Evolutionary conservation across 2,888 invertebrate genomes (phyloP).

Genomic region (Melolontha melolontha): DNA sequence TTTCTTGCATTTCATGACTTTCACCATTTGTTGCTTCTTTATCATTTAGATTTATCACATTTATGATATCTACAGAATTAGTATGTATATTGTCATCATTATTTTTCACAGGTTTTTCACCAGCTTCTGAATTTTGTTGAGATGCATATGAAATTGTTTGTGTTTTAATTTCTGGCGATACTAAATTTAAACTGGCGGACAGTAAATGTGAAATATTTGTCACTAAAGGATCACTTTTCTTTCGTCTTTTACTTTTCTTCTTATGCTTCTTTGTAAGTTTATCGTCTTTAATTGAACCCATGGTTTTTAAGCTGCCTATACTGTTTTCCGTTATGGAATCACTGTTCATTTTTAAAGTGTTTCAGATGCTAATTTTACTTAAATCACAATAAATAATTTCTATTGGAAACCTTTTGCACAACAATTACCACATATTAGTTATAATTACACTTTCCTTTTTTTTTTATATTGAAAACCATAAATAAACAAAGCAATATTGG

Average conservation of each 20-base stretch:
- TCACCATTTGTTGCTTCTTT: slow-evolving; percentile 6
- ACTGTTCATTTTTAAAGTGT: neutral
- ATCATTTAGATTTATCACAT: neutral
- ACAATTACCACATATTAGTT: too few species aligned
- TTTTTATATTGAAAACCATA: too few species aligned
- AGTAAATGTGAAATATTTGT: slow-evolving; percentile 50
- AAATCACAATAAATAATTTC: too few species aligned
- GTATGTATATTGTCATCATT: neutral
- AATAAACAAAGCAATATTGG: neutral
- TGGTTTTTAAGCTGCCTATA: neutral
- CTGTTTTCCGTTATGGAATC: neutral
- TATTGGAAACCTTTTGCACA: too few species aligned
- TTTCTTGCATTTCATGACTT: neutral
- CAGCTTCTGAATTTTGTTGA: neutral
- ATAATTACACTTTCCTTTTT: too few species aligned
- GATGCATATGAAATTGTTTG: neutral
- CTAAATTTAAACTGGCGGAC: slow-evolving; percentile 49
- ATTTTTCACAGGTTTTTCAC: neutral
- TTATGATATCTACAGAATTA: neutral
- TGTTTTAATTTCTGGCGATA: slow-evolving; percentile 47
- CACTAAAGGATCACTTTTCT: slow-evolving; percentile 49
- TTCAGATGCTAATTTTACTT: too few species aligned
- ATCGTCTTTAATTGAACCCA: neutral
- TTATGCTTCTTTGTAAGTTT: slow-evolving; percentile 24
- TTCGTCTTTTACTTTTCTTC: slow-evolving; percentile 35